A percentile compares a stretch with the other conserved stretches of the same genome.
Conservation (phyloP, 2,113 vertebrate species). For the Symphodus melops region DNA sequence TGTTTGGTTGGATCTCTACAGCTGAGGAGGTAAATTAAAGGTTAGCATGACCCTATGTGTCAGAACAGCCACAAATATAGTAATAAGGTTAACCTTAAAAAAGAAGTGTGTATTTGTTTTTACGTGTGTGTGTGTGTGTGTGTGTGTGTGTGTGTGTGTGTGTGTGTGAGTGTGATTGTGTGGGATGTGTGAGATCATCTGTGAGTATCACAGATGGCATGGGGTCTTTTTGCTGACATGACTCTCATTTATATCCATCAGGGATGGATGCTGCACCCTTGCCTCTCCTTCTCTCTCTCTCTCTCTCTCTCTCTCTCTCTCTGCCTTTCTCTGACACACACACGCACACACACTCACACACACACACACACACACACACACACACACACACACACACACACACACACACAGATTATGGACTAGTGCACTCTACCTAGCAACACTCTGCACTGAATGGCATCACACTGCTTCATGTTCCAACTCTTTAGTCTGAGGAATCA, state of each 20-base stretch:
- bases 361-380: constrained; percentile 12
- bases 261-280: constrained; percentile 51
- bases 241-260: constrained; percentile 80
- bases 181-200: constrained; percentile 52
- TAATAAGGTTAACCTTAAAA: no score
- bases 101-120: no score
- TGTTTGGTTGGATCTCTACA: no score
- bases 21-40: no score
- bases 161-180: no score
- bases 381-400: constrained; percentile 21
- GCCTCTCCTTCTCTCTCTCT: constrained; percentile 24
- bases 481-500: constrained; percentile 62
- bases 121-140: no score
- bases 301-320: constrained; percentile 20
- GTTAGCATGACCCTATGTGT: no score
- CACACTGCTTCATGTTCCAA: constrained; percentile 45
- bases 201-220: constrained; percentile 79
- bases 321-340: not conserved
- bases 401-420: constrained; percentile 48
- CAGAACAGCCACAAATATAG: no score
- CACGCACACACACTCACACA: not conserved
- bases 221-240: constrained; percentile 68
- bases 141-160: not conserved
- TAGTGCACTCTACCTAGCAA: constrained; percentile 70
- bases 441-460: constrained; percentile 44